phyloP scores from a whole-genome alignment of 2,797 vertebrate genomes.

The Psittacula derbiana region DNA sequence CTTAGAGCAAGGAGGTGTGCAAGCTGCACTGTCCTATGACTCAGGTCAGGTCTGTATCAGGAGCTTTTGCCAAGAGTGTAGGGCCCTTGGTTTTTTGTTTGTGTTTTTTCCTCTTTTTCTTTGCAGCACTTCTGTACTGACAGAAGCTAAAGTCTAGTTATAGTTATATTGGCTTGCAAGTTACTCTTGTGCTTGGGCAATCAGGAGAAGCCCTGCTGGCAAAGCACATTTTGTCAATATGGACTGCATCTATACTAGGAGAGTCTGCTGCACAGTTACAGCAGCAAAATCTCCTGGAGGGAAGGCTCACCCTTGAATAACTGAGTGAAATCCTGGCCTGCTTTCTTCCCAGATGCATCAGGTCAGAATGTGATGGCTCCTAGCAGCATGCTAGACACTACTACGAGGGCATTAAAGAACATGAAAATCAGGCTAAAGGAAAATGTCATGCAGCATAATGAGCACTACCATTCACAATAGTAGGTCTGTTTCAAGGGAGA shows the following conservation, averaged over 20 bases:
- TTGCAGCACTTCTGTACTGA: not conserved
- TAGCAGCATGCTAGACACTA: rapidly evolving
- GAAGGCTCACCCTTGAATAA: not conserved
- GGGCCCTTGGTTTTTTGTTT: not conserved
- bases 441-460: not conserved
- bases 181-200: not conserved
- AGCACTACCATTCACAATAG: not conserved
- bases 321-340: not conserved
- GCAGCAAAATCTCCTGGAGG: not conserved
- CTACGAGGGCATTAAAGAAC: not conserved
- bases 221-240: not conserved
- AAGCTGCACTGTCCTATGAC: not conserved
- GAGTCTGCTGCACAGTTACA: not conserved
- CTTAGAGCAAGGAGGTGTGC: not conserved
- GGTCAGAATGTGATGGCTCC: not conserved
- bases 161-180: not conserved
- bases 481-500: not conserved
- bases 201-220: not conserved
- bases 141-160: not conserved
- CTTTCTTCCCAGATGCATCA: not conserved
- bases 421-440: not conserved
- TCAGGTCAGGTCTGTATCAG: not conserved
- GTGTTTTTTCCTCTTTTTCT: rapidly evolving
- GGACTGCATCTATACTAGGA: not conserved
- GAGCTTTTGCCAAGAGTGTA: not conserved